Evolutionary conservation across 2,113 vertebrate species (phyloP).

Genomic region (Circaetus gallicus): DNA sequence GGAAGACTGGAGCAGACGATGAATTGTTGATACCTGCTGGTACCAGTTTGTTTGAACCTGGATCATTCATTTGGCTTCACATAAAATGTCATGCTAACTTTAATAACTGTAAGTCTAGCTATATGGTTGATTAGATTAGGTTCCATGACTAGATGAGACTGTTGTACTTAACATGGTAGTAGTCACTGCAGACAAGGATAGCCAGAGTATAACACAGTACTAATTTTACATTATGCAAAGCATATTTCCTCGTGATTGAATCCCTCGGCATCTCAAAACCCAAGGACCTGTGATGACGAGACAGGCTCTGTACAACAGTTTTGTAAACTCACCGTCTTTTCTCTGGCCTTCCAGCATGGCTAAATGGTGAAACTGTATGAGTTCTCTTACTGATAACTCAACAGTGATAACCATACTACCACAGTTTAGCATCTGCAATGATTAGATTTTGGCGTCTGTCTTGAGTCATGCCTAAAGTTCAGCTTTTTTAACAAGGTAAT

Average conservation of each 20-base stretch:
- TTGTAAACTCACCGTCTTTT: background rate
- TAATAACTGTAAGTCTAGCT: background rate
- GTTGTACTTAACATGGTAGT: background rate
- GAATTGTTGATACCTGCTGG: background rate
- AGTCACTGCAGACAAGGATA: background rate
- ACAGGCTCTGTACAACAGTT: background rate
- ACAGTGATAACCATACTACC: background rate
- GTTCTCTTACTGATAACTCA: background rate
- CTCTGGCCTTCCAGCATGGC: background rate
- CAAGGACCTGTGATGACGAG: background rate
- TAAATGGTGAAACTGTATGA: background rate
- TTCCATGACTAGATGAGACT: background rate
- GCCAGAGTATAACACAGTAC: background rate
- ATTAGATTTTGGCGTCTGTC: background rate
- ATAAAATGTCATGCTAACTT: background rate
- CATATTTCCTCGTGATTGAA: background rate
- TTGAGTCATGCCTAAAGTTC: background rate
- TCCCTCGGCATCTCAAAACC: background rate
- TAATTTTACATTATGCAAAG: background rate
- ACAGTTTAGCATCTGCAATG: background rate
- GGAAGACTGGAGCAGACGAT: background rate
- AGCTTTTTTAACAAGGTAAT: background rate
- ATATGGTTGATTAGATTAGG: background rate
- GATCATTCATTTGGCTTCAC: background rate
- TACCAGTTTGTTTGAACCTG: background rate